Base-by-base conservation (phyloP, 2,113 vertebrate species). In the Mionectes macconnelli region DNA sequence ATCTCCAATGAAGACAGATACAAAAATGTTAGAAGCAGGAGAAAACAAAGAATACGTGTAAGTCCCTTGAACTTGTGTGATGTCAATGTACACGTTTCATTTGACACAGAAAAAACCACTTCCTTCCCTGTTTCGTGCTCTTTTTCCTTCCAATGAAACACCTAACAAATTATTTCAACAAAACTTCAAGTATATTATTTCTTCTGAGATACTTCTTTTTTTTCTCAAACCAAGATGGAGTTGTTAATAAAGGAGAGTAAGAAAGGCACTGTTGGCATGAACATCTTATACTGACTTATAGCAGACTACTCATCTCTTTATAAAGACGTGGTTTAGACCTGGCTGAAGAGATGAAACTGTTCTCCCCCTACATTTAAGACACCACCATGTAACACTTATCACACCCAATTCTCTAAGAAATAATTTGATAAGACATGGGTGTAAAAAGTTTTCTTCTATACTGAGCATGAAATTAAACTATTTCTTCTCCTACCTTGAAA, bases 1-100 rank as follows among this genome's bases (percentile, higher is more conserved):
- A 99, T 99, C 99, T 99, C 89, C 42, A 97, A 37, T 25, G 37
- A 79, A 96, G 19, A 97, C 10, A 98, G 52, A 98, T 3, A 97
- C 1, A 87, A 37, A 81, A 63, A 94, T 2, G 47, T 94, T 19
- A 95, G 40, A 74, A 90, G 37, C 44, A 27, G 17, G 17, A 33
- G 49, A 91, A 84, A n/a, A 62, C 21, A 86, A 79, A 11, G 33
- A 81, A 53, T 8, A 35, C 8, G 52, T 23, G 67, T 18, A 21
- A 55, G 84, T 27, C 33, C 30, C 63, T 56, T 76, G 6, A 20
- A 74, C 8, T 9, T 16, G 16, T 9, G 8, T 25, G 20, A 52
- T 0, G 0, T 6, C 39, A 31, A 59, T 0, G 5, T 2, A 22
- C 10, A 7, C 19, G 21, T 56, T 74, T 52, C 24, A 62, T 14